Evolutionary conservation across 2,888 invertebrate species (phyloP).

Genomic region (Sialis lutaria): DNA sequence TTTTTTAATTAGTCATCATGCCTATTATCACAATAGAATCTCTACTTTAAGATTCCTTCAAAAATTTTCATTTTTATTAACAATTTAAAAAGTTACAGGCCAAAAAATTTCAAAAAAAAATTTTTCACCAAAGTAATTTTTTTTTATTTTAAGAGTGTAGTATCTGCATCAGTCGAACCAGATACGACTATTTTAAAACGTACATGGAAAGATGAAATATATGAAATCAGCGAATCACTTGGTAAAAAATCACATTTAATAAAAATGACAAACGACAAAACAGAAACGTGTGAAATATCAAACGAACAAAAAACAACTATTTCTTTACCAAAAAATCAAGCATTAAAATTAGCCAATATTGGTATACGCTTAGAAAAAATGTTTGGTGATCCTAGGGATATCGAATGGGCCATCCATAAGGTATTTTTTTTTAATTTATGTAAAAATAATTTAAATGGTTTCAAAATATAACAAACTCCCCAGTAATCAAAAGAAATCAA

Average conservation of each 20-base stretch:
- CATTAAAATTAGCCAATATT: conserved; percentile 34
- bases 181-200: conserved; percentile 47
- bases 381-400: conserved; percentile 55
- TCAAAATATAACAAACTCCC: too few relatives aligned
- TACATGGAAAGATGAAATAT: conserved; percentile 27
- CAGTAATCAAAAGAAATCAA: too few relatives aligned
- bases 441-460: too few relatives aligned
- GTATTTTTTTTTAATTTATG: conserved; percentile 19
- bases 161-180: conserved; percentile 60
- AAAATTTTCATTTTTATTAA: too few relatives aligned
- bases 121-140: background rate
- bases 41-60: too few relatives aligned
- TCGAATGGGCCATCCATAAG: conserved; percentile 60
- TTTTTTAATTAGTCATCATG: too few relatives aligned
- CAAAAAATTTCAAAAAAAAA: background rate
- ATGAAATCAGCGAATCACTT: conserved; percentile 26
- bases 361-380: conserved; percentile 42
- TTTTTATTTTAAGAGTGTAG: conserved; percentile 44
- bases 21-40: too few relatives aligned
- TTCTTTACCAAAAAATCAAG: conserved; percentile 37
- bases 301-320: conserved; percentile 24
- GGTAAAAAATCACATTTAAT: conserved; percentile 37
- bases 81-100: too few relatives aligned
- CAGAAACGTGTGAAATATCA: conserved; percentile 14
- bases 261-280: conserved; percentile 25